A percentile compares a stretch with the other conserved stretches of the same genome.
These are phyloP conservation scores for Cebuella pygmaea DNA, from an alignment of 2,797 vertebrate genomes.

Conservation along the genomic window DNA sequence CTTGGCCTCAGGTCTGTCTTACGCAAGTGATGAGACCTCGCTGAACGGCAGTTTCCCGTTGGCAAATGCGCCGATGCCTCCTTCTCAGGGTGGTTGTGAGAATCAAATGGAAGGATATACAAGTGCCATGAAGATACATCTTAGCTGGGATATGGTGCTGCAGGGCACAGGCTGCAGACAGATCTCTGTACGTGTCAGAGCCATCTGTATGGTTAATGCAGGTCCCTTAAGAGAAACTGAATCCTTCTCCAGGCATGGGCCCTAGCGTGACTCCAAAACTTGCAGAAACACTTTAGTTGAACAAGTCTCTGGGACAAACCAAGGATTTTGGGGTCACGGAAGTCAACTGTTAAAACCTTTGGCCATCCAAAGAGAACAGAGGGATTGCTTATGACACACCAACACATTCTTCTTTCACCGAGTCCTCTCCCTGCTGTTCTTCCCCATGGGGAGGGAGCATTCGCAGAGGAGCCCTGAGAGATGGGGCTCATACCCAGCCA, in stretches of 20 bases:
- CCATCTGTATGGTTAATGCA: not conserved
- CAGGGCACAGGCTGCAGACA: accelerated
- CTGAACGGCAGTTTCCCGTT: not conserved
- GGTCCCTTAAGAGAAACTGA: not conserved
- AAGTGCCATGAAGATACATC: not conserved
- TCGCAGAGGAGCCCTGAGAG: not conserved
- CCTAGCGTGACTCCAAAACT: not conserved
- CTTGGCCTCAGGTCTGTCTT: not conserved
- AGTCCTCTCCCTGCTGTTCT: not conserved
- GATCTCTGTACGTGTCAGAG: not conserved
- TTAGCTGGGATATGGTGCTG: not conserved
- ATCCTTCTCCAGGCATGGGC: not conserved
- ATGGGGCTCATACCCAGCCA: accelerated
- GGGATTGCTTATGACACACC: not conserved
- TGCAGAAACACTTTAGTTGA: not conserved
- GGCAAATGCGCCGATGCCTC: not conserved
- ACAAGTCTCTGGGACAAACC: not conserved
- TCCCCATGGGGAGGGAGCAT: not conserved
- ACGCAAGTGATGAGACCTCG: not conserved
- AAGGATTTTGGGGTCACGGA: not conserved
- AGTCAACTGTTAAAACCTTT: not conserved
- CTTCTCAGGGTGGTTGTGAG: not conserved
- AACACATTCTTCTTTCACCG: not conserved
- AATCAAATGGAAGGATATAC: not conserved
- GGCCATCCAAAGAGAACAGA: not conserved